Percentiles rank a stretch among this genome's conserved stretches.
These are phyloP conservation scores for Cybosia mesomella DNA, from an alignment of 2,888 invertebrate species.

Conservation along the genomic window DNA sequence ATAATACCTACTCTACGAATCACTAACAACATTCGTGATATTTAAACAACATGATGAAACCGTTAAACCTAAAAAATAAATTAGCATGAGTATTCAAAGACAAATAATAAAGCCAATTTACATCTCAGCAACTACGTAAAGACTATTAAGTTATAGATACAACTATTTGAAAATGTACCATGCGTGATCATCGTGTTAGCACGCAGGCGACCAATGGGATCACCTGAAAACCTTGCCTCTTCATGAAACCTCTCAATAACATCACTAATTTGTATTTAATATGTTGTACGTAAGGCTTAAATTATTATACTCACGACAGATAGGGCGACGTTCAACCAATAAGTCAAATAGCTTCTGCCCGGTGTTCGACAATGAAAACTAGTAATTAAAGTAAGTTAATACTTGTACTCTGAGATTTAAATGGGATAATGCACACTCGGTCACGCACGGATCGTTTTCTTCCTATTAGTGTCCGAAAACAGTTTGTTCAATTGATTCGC, in stretches of 20 bases:
- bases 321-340: slow-evolving; percentile 67
- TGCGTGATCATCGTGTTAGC: slow-evolving; percentile 82
- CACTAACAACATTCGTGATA: slow-evolving; percentile 68
- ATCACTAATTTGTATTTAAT: slow-evolving; percentile 64
- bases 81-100: slow-evolving; percentile 78
- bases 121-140: slow-evolving; percentile 76
- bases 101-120: slow-evolving; percentile 82
- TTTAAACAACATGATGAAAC: slow-evolving; percentile 81
- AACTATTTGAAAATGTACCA: slow-evolving; percentile 82
- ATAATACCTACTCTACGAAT: slow-evolving; percentile 53
- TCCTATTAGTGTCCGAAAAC: slow-evolving; percentile 76
- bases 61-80: slow-evolving; percentile 82
- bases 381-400: slow-evolving; percentile 82
- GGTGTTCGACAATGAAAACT: slow-evolving; percentile 81
- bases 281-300: slow-evolving; percentile 60
- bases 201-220: slow-evolving; percentile 72
- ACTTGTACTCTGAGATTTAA: slow-evolving; percentile 71
- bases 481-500: slow-evolving; percentile 80
- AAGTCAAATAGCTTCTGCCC: slow-evolving; percentile 80
- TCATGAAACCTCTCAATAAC: slow-evolving; percentile 65
- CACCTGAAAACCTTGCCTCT: slow-evolving; percentile 72
- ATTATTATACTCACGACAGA: slow-evolving; percentile 52
- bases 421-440: slow-evolving; percentile 72
- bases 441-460: slow-evolving; percentile 76
- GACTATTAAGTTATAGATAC: slow-evolving; percentile 80